Evolutionary conservation across 1,140 invertebrate species (phyloP).

Genomic region (Glossosoma conforme): DNA sequence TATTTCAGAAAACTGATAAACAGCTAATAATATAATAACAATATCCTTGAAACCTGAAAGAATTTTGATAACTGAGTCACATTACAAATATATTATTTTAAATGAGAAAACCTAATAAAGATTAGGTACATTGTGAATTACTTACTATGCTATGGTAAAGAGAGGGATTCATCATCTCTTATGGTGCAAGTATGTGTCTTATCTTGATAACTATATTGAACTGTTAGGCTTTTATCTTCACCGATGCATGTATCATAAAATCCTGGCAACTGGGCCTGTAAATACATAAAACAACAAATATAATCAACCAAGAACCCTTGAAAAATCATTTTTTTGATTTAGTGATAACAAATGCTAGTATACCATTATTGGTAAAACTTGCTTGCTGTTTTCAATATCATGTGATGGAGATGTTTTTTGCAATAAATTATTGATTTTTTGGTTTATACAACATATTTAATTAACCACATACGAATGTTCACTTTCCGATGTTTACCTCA

Average conservation of each 20-base stretch:
- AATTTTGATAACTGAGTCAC: too few species aligned
- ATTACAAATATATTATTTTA: too few species aligned
- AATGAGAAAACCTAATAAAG: too few species aligned
- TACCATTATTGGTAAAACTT: slow-evolving; percentile 3
- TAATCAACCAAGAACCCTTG: slow-evolving; percentile 1
- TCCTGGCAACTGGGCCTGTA: slow-evolving; percentile 88
- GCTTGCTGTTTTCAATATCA: too few species aligned
- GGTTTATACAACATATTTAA: too few species aligned
- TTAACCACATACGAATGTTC: too few species aligned
- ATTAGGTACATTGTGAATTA: not conserved
- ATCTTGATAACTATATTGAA: slow-evolving; percentile 82
- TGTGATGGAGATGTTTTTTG: too few species aligned
- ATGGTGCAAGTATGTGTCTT: slow-evolving; percentile 75
- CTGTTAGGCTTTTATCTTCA: slow-evolving; percentile 82
- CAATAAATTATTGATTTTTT: too few species aligned
- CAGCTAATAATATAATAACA: too few species aligned
- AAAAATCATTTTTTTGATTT: slow-evolving; percentile 5
- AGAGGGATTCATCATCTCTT: slow-evolving; percentile 69
- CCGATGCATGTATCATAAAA: slow-evolving; percentile 96
- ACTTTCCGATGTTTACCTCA: too few species aligned
- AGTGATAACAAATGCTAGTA: slow-evolving; percentile 7
- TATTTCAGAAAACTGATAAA: too few species aligned
- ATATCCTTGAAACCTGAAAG: too few species aligned
- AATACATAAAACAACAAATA: slow-evolving; percentile 25
- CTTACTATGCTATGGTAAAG: slow-evolving; percentile 57